Evolutionary conservation across 2,113 vertebrate genomes (phyloP).

Genomic region (Tauraco erythrolophus): DNA sequence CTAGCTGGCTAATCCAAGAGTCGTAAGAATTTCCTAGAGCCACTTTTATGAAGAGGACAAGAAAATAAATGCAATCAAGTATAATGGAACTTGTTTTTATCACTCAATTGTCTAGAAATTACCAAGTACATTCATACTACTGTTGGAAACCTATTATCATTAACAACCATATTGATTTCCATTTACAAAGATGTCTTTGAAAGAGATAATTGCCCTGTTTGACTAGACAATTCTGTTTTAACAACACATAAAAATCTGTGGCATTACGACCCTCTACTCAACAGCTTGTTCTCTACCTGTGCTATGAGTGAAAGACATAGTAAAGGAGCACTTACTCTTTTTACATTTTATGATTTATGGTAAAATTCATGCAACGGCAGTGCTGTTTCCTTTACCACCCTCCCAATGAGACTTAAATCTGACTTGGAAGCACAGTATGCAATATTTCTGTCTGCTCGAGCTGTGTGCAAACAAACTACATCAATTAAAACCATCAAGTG

Average conservation of each 20-base stretch:
- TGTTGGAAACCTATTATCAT: constrained; percentile 30
- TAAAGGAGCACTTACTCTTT: not conserved
- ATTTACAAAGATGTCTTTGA: constrained; percentile 22
- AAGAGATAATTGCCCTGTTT: not conserved
- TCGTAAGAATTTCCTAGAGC: not conserved
- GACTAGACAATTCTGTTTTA: constrained; percentile 22
- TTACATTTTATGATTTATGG: not conserved
- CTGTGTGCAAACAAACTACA: not conserved
- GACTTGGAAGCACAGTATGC: not conserved
- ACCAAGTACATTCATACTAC: constrained; percentile 12
- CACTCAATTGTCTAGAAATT: constrained; percentile 38
- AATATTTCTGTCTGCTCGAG: not conserved
- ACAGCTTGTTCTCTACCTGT: not conserved
- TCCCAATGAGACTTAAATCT: not conserved
- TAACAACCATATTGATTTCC: constrained; percentile 37
- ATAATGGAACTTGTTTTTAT: constrained; percentile 19
- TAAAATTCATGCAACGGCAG: not conserved
- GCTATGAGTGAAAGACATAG: not conserved
- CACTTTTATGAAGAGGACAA: not conserved
- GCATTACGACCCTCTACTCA: not conserved
- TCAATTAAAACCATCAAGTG: not conserved
- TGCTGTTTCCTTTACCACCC: not conserved
- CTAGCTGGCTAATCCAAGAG: not conserved
- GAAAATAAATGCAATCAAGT: not conserved
- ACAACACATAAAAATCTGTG: not conserved